Evolutionary conservation across 2,113 vertebrate species (phyloP).

Genomic region (Saguinus imperator): DNA sequence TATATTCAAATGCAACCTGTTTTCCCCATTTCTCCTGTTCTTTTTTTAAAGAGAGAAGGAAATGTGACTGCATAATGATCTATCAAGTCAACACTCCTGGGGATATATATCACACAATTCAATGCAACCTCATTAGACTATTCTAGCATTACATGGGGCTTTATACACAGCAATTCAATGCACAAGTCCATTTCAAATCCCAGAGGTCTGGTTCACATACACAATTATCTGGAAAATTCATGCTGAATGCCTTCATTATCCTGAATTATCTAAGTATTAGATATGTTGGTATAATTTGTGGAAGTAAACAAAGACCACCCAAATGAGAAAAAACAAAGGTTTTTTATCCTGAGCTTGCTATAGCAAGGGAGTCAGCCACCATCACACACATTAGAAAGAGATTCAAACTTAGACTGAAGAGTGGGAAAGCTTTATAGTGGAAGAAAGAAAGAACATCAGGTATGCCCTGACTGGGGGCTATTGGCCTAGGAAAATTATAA

Average conservation of each 20-base stretch:
- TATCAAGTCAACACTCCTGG: not conserved
- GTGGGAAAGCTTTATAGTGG: too few species aligned
- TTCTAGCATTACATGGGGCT: not conserved
- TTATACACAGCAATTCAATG: not conserved
- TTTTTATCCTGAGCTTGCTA: not conserved
- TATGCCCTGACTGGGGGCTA: not conserved
- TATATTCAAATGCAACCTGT: conserved; percentile 40
- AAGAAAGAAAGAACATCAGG: not conserved
- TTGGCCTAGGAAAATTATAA: too few species aligned
- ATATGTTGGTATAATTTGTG: not conserved
- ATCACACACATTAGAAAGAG: not conserved
- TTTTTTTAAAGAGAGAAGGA: not conserved
- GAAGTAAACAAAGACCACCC: not conserved
- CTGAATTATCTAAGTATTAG: not conserved
- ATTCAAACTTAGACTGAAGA: not conserved
- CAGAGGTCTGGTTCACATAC: not conserved
- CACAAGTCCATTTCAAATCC: not conserved
- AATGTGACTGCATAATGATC: conserved; percentile 24
- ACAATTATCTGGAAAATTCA: conserved; percentile 30
- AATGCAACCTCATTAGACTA: not conserved
- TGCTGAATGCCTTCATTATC: not conserved
- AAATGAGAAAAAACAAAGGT: not conserved
- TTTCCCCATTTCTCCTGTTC: not conserved
- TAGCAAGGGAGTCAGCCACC: not conserved
- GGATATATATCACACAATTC: not conserved